Base-by-base conservation (phyloP, 1,140 invertebrate genomes). In the Lordiphosa stackelbergi region DNA sequence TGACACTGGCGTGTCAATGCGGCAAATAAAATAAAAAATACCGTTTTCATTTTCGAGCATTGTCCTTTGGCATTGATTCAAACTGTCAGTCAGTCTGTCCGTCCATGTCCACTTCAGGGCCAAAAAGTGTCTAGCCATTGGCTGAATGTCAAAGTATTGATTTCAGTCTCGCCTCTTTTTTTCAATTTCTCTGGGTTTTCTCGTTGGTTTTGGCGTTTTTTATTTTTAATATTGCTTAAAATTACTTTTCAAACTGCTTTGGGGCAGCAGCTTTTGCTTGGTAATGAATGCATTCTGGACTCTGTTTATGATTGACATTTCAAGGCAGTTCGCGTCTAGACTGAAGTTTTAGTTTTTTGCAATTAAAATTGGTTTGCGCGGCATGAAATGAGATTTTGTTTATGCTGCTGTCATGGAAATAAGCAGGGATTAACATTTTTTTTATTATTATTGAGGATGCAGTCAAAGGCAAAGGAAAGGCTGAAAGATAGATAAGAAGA, bases 1-100 rank as follows among this genome's bases (percentile, higher is more conserved):
- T 72, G 77, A 81, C 68, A 69, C 59, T 83, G 72, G 65, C 77
- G 68, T 83, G 77, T 83, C 77, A 46, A 83, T 83, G 72, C 77
- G 72, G 52, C 77, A 69, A 57, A 22, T 12, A n/a, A 65, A 56
- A 79, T 46, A 70, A 59, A 55, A 69, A 66, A 45, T n/a, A 53
- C 31, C 46, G 34, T 38, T n/a, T 28, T 16, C 10, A 53, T 31
- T 31, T 53, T 46, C 13, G 53, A 61, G 35, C 48, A 19, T 66
- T 61, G 72, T 75, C 56, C 72, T 73, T 77, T 81, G 77, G 77
- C 77, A 73, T 62, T 54, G 68, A 69, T 64, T 83, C 72, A 81
- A 72, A 28, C 47, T 38, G 36, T 13, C 31, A 34, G 42, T 56
- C 31, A 37, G 28, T n/a, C 9, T 2, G 4, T 16, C 19, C 7